Conservation (phyloP, 2,888 invertebrate genomes). For the Xestia rhomboidea region DNA sequence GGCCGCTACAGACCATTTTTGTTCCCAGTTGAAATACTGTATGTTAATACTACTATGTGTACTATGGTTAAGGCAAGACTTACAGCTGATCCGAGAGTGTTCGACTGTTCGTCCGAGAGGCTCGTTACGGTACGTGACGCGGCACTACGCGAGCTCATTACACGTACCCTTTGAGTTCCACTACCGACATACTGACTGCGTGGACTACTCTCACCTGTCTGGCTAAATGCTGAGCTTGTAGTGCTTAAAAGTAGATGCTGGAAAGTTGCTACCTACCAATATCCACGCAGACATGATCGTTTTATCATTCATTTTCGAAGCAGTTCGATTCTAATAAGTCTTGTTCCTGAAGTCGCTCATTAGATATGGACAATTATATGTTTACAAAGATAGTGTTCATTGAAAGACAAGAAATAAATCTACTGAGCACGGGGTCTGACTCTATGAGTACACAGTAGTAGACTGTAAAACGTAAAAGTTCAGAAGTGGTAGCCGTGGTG, state of each 20-base stretch:
- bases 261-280: background rate
- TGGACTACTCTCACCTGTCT: conserved; percentile 43
- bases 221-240: conserved; percentile 10
- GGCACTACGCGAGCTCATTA: conserved; percentile 83
- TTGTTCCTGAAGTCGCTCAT: background rate
- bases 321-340: background rate
- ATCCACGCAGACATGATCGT: background rate
- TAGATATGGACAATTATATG: background rate
- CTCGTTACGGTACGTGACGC: conserved; percentile 87
- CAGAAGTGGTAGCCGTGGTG: no score
- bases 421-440: background rate
- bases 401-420: background rate
- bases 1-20: background rate
- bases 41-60: background rate
- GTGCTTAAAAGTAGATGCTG: background rate
- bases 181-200: conserved; percentile 58
- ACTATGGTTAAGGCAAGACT: conserved; percentile 9
- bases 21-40: background rate
- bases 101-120: conserved; percentile 46
- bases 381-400: background rate
- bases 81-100: conserved; percentile 53
- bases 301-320: background rate
- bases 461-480: background rate
- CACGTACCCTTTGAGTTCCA: conserved; percentile 72
- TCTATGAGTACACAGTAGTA: background rate